Base-by-base conservation (phyloP, 2,888 invertebrate genomes). In the Tricholauxania praeusta region DNA sequence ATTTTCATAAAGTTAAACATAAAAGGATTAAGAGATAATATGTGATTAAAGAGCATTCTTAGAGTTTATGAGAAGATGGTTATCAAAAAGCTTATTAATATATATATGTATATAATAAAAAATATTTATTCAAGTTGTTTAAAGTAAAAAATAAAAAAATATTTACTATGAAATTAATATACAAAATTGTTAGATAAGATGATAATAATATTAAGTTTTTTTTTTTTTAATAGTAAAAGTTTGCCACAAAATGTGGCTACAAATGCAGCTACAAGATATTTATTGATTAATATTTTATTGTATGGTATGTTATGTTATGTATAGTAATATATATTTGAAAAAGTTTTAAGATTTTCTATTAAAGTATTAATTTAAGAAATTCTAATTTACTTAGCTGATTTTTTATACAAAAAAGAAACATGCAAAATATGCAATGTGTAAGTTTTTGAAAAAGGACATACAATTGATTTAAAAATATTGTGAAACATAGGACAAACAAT, bases 11-110 rank as follows among this genome's bases (percentile, higher is more conserved):
- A 68, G 68, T 47, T 51, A 73, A 68, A 68, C 64, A 70, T 72
- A 57, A 66, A 55, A 71, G 65, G 53, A 49, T 65, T 59, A 55
- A 62, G 63, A 73, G 55, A 66, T 64, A 67, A 71, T 72, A 71
- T 65, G 62, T 73, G 53, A 59, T 63, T 63, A 71, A 71, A 55
- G 64, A 66, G 72, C 74, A 75, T 75, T 72, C 67, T 55, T 51
- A 47, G 65, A 65, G 63, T 63, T 52, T 39, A 39, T 39, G 39
- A 39, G 7, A 67, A 17, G 17, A 17, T 63, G 48, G 17, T 17
- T 57, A 57, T 57, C 19, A 28, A 57, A 57, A 57, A 22, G 19
- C 55, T 57, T 22, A 57, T 57, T 15, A 12, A 60, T 60, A 60
- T 57, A 19, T 12, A 60, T 32, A 28, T 15, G 5, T 19, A 22